phyloP scores from a whole-genome alignment of 1,140 invertebrate genomes.

The Holcopasites calliopsidis region DNA sequence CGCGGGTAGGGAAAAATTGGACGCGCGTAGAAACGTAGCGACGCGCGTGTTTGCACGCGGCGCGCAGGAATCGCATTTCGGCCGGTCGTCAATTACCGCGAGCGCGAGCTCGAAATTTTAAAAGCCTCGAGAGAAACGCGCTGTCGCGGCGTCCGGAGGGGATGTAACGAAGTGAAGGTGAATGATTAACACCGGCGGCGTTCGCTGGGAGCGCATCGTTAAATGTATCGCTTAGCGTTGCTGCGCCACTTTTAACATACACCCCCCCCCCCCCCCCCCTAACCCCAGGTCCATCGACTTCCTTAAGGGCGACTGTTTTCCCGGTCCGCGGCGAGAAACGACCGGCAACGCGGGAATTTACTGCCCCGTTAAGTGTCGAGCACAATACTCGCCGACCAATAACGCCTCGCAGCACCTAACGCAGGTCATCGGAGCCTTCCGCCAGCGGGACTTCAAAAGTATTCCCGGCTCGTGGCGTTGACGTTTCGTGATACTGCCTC shows the following conservation, averaged over 20 bases:
- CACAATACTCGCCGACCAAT: slow-evolving; percentile 15
- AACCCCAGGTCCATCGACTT: not conserved
- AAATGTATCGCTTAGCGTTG: slow-evolving; percentile 30
- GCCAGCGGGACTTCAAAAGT: slow-evolving; percentile 1
- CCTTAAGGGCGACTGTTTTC: not conserved
- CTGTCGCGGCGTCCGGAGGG: too few species aligned
- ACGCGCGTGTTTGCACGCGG: slow-evolving; percentile 2
- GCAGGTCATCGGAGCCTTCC: not conserved
- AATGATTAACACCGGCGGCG: slow-evolving; percentile 30
- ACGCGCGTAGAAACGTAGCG: slow-evolving; percentile 3
- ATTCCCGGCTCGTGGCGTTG: not conserved
- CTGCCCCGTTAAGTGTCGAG: slow-evolving; percentile 39
- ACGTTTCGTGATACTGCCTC: not conserved
- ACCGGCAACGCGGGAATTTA: slow-evolving; percentile 43
- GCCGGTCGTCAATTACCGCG: slow-evolving; percentile 26
- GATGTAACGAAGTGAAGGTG: slow-evolving; percentile 34
- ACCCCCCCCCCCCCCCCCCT: too few species aligned
- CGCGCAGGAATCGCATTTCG: slow-evolving; percentile 30
- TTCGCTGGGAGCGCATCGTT: not conserved
- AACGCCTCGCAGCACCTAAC: not conserved
- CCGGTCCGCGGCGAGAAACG: slow-evolving; percentile 14
- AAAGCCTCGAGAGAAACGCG: slow-evolving; percentile 11
- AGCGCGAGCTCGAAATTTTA: slow-evolving; percentile 2
- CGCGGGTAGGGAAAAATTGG: slow-evolving; percentile 19
- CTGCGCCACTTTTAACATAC: slow-evolving; percentile 26